Evolutionary conservation across 2,113 vertebrate species (phyloP).

Genomic region (Motacilla alba): DNA sequence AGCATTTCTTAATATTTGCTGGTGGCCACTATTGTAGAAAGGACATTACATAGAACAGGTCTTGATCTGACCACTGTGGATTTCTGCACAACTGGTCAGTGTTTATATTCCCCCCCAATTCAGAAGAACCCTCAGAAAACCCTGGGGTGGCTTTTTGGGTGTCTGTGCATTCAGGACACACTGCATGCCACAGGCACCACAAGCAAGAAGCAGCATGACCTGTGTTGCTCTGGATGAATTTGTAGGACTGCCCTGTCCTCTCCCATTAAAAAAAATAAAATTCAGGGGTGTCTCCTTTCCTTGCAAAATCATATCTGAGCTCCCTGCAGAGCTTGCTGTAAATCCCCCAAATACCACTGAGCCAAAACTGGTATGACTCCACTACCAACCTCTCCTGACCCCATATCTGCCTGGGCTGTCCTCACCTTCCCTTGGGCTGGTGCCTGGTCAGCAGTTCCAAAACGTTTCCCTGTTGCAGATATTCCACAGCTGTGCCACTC

Average conservation of each 20-base stretch:
- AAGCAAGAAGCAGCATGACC: neutral
- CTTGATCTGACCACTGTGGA: neutral
- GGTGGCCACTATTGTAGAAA: neutral
- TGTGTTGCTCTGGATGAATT: neutral
- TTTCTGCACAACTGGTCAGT: neutral
- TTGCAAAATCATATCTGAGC: neutral
- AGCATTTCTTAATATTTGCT: neutral
- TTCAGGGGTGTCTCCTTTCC: neutral
- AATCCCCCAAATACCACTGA: neutral
- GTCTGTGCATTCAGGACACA: neutral
- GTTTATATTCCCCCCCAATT: neutral
- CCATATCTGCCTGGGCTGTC: fast-evolving
- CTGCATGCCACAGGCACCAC: neutral
- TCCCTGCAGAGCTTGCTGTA: neutral
- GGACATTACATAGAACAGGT: neutral
- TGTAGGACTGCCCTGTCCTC: neutral
- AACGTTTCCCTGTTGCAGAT: neutral
- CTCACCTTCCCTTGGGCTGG: fast-evolving
- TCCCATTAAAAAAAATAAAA: neutral
- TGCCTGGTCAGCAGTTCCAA: neutral
- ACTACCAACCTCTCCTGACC: neutral
- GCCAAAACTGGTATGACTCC: neutral
- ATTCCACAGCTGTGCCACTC: neutral
- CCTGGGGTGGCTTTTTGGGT: neutral
- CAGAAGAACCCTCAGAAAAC: neutral